phyloP scores from a whole-genome alignment of 2,888 invertebrate genomes.

The Polymixis flavicincta region DNA sequence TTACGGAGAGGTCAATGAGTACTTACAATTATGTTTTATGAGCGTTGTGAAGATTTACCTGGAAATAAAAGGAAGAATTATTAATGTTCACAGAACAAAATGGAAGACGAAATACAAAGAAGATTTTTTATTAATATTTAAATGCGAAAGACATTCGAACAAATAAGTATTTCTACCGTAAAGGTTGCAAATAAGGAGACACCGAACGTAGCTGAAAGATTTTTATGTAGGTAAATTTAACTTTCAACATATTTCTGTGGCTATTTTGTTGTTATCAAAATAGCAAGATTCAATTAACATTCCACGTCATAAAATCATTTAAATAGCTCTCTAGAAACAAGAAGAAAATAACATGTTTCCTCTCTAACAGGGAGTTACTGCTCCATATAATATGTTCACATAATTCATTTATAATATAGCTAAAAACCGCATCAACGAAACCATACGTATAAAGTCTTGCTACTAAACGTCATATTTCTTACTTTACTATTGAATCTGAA shows the following conservation, averaged over 20 bases:
- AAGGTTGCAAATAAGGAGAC: neutral
- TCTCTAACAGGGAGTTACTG: neutral
- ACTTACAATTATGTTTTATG: constrained; percentile 46
- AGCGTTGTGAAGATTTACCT: constrained; percentile 46
- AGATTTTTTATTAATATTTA: neutral
- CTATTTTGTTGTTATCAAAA: neutral
- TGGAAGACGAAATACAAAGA: neutral
- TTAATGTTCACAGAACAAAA: constrained; percentile 15
- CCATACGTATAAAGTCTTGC: constrained; percentile 37
- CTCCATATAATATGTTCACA: neutral
- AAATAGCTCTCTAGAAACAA: neutral
- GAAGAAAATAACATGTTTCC: neutral
- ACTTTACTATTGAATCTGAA: constrained; percentile 72
- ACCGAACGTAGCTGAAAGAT: neutral
- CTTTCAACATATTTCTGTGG: neutral
- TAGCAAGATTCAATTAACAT: neutral
- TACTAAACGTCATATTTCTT: constrained; percentile 73
- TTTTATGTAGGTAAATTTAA: constrained; percentile 2
- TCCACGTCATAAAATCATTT: neutral
- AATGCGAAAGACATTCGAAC: neutral
- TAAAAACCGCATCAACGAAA: constrained; percentile 27
- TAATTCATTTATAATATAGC: constrained; percentile 24
- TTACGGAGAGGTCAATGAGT: constrained; percentile 21
- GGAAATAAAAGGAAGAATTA: constrained; percentile 43
- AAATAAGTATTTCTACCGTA: neutral